Conservation (phyloP, 2,113 vertebrate genomes). For the Lepisosteus oculatus region DNA sequence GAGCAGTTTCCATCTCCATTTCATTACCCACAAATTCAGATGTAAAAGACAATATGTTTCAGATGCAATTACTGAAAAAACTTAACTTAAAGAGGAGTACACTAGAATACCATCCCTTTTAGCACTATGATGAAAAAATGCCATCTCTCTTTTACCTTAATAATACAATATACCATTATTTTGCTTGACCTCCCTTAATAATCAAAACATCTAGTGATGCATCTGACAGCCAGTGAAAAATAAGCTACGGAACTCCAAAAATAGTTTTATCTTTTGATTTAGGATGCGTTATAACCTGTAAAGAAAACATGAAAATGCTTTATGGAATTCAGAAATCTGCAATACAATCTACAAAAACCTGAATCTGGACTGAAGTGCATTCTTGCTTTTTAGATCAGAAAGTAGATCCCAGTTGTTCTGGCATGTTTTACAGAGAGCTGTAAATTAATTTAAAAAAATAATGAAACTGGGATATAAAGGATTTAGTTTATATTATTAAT, state of each 20-base stretch:
- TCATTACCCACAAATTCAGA: background rate
- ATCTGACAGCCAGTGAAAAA: constrained; percentile 7
- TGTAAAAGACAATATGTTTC: background rate
- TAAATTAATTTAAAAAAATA: too few species aligned
- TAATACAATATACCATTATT: too few species aligned
- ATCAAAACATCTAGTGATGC: too few species aligned
- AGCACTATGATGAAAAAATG: too few species aligned
- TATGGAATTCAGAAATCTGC: constrained; percentile 22
- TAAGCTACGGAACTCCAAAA: constrained; percentile 5
- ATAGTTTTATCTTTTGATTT: background rate
- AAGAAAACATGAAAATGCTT: constrained; percentile 21
- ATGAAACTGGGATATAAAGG: too few species aligned
- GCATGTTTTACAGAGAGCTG: background rate
- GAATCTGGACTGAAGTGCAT: constrained; percentile 33
- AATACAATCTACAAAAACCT: constrained; percentile 1
- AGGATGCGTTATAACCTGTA: constrained; percentile 24
- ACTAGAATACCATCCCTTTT: background rate
- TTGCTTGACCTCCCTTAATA: too few species aligned
- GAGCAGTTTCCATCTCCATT: background rate
- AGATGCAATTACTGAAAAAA: background rate
- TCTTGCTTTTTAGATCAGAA: constrained; percentile 24
- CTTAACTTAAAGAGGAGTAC: background rate
- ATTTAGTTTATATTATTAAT: too few species aligned
- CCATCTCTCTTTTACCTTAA: too few species aligned
- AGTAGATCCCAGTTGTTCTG: constrained; percentile 13